phyloP scores from a whole-genome alignment of 2,797 vertebrate genomes.

The Amblyopsis hoosieri region DNA sequence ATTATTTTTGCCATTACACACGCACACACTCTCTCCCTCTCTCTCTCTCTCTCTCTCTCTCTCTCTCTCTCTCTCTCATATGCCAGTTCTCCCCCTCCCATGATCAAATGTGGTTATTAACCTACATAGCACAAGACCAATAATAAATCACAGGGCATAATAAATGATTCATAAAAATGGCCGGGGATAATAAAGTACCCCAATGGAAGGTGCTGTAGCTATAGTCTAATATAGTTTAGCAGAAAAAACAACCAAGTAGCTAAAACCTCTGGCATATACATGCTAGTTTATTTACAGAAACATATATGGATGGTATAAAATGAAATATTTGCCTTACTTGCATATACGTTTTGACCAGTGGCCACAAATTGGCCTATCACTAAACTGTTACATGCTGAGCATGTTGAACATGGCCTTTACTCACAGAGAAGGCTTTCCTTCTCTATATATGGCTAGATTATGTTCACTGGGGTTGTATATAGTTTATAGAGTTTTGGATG shows the following conservation, averaged over 20 bases:
- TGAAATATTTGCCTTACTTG: too few relatives aligned
- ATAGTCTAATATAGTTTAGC: too few relatives aligned
- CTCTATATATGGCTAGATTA: constrained; percentile 66
- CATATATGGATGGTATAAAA: too few relatives aligned
- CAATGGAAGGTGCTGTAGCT: too few relatives aligned
- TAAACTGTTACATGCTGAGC: background rate
- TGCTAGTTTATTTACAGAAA: too few relatives aligned
- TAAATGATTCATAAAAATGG: too few relatives aligned
- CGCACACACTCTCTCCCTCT: background rate
- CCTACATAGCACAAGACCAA: too few relatives aligned
- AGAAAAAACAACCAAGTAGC: too few relatives aligned
- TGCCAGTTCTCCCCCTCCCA: background rate
- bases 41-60: too few relatives aligned
- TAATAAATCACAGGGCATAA: too few relatives aligned
- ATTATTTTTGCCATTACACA: background rate
- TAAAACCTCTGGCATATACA: too few relatives aligned
- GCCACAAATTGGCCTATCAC: constrained; percentile 1
- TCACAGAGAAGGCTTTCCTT: constrained; percentile 24
- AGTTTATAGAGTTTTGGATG: constrained; percentile 51
- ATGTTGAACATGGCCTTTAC: constrained; percentile 18
- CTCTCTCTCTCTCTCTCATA: background rate
- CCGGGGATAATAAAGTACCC: too few relatives aligned
- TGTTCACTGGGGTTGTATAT: constrained; percentile 46
- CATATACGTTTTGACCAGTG: background rate
- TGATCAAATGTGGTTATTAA: background rate